These are phyloP conservation scores for Cynaeus angustus DNA, from an alignment of 2,888 invertebrate genomes.

Conservation along the genomic window DNA sequence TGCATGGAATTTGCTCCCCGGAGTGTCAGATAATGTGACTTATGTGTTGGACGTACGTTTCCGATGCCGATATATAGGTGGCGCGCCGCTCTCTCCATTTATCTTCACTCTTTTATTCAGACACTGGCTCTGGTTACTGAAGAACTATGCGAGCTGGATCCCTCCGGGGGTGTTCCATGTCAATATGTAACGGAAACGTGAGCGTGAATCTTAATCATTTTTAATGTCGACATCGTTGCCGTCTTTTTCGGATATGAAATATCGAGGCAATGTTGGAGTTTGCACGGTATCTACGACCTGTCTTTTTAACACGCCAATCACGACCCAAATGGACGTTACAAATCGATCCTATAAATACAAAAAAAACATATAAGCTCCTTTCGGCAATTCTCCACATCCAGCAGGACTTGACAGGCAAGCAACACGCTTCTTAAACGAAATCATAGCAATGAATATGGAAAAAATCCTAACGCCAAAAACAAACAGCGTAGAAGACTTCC, in stretches of 20 bases:
- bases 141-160: conserved; percentile 52
- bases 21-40: conserved; percentile 55
- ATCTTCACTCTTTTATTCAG: conserved; percentile 53
- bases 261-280: conserved; percentile 20
- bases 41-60: conserved; percentile 56
- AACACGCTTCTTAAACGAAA: no score
- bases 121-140: conserved; percentile 53
- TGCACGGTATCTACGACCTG: no score
- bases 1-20: conserved; percentile 50
- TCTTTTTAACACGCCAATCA: conserved; percentile 31
- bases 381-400: no score
- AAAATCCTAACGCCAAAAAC: conserved; percentile 18
- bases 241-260: conserved; percentile 19
- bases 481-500: conserved; percentile 41
- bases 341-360: no score
- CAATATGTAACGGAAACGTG: conserved; percentile 59
- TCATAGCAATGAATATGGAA: conserved; percentile 32
- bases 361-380: no score
- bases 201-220: conserved; percentile 58
- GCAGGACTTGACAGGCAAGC: no score
- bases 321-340: neutral
- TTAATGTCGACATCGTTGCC: conserved; percentile 48
- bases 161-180: conserved; percentile 56
- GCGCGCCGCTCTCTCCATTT: conserved; percentile 48
- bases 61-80: conserved; percentile 55